Percentiles rank a stretch among this genome's conserved stretches.
phyloP scores from a whole-genome alignment of 2,888 invertebrate species.

The Automeris io region DNA sequence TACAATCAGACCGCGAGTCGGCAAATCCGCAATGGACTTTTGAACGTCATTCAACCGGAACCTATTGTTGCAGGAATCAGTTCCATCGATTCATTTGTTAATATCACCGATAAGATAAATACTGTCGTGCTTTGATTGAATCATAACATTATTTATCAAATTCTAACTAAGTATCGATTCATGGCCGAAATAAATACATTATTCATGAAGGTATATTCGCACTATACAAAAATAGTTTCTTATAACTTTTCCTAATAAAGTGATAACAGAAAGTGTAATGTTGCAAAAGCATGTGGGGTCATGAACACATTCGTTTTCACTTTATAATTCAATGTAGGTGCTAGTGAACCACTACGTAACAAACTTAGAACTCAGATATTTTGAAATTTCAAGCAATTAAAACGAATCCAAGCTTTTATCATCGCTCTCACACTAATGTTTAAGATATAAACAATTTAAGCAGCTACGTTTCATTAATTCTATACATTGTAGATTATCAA shows the following conservation, averaged over 20 bases:
- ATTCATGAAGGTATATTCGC: neutral
- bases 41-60: constrained; percentile 21
- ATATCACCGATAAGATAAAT: constrained; percentile 27
- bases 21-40: constrained; percentile 28
- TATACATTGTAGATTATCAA: too few species aligned
- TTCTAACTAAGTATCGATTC: constrained; percentile 6
- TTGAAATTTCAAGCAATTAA: too few species aligned
- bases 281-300: constrained; percentile 36
- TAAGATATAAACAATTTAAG: too few species aligned
- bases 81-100: constrained; percentile 8
- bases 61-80: neutral
- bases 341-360: constrained; percentile 5
- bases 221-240: neutral
- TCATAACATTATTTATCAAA: constrained; percentile 10
- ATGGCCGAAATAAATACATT: neutral
- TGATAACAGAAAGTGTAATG: constrained; percentile 20
- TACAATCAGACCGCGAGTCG: constrained; percentile 26
- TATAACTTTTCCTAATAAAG: too few species aligned
- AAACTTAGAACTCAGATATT: constrained; percentile 19
- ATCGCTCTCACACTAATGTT: too few species aligned
- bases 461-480: too few species aligned
- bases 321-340: constrained; percentile 21
- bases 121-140: constrained; percentile 26
- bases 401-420: too few species aligned
- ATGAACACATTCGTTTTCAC: constrained; percentile 45